Base-by-base conservation (phyloP, 2,113 vertebrate genomes). In the Cepphus grylle region DNA sequence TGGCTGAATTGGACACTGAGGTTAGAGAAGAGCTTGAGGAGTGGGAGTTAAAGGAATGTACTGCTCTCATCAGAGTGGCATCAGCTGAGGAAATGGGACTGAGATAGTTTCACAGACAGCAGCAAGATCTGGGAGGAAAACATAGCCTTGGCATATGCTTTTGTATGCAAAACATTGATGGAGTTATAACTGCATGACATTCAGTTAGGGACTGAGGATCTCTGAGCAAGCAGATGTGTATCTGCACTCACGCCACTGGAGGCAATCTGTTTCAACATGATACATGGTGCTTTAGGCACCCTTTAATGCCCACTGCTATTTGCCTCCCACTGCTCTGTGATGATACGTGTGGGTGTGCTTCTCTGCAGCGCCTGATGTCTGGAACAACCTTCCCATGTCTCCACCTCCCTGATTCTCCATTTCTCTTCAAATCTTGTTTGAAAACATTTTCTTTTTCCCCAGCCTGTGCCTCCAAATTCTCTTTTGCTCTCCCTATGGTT, bases 151-250 rank as follows among this genome's bases (percentile, higher is more conserved):
- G 4, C 5, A 17, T 42, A 30, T 34, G n/a, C 5, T 38, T 88
- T 88, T 93, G 8, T 66, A 42, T 58, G 42, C 58, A 77, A 63
- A 89, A 62, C 38, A 38, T 12, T 83, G 50, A 81, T 12, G 38
- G 82, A 71, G 21, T 19, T 58, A 55, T 4, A 86, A 83, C 21
- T 1, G 0, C 15, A 47, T 8, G 45, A 4, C 1, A 0, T 52
- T 80, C 22, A 17, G 6, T 52, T 77, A 86, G 62, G 27, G 19
- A 43, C n/a, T 67, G 52, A 71, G 29, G 20, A 47, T 47, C 52
- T 71, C 50, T 67, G 42, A 86, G 45, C 34, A 88, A 73, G 45
- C 18, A 61, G 19, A 21, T 65, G 32, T 66, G 7, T 43, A 62
- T 63, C 71, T 73, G 21, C n/a, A 36, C 36, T 58, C 30, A 45